Conservation (phyloP, 2,888 invertebrate genomes). For the Kryphioiulus occultus region DNA sequence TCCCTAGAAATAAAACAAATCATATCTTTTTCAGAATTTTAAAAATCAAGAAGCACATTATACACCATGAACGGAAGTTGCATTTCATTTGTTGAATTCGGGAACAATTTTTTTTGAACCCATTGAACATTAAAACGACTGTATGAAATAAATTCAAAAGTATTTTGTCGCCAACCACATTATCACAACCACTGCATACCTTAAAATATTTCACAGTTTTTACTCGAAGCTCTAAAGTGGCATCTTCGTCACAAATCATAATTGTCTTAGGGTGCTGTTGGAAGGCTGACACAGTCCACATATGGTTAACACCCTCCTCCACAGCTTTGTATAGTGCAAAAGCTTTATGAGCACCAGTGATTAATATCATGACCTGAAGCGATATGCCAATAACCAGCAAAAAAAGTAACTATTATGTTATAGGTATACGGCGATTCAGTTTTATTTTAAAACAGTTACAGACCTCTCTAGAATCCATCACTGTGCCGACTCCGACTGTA, state of each 20-base stretch:
- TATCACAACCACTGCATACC: too few relatives aligned
- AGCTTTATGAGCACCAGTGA: slow-evolving; percentile 95
- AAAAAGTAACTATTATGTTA: neutral
- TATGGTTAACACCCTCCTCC: slow-evolving; percentile 98
- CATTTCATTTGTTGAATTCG: too few relatives aligned
- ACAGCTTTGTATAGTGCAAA: slow-evolving; percentile 97
- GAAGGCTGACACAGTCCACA: slow-evolving; percentile 99
- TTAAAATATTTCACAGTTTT: slow-evolving; percentile 99
- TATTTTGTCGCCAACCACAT: too few relatives aligned
- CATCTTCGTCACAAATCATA: slow-evolving; percentile 97
- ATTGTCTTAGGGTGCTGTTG: slow-evolving; percentile 92
- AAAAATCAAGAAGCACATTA: slow-evolving; percentile 37
- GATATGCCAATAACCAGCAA: neutral
- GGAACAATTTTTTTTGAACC: too few relatives aligned
- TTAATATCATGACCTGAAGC: slow-evolving; percentile 90
- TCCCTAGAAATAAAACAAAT: slow-evolving; percentile 67
- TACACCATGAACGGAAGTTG: too few relatives aligned
- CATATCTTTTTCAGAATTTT: neutral
- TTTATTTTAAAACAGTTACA: neutral
- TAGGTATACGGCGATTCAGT: neutral
- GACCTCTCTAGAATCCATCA: slow-evolving; percentile 98
- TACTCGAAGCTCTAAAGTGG: slow-evolving; percentile 93
- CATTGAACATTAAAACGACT: too few relatives aligned
- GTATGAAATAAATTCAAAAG: too few relatives aligned
- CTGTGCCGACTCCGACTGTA: slow-evolving; percentile 98